Evolutionary conservation across 2,888 invertebrate species (phyloP), one percentile per base, ranked within the genome.

Genomic region (Epicampocera succincta): DNA sequence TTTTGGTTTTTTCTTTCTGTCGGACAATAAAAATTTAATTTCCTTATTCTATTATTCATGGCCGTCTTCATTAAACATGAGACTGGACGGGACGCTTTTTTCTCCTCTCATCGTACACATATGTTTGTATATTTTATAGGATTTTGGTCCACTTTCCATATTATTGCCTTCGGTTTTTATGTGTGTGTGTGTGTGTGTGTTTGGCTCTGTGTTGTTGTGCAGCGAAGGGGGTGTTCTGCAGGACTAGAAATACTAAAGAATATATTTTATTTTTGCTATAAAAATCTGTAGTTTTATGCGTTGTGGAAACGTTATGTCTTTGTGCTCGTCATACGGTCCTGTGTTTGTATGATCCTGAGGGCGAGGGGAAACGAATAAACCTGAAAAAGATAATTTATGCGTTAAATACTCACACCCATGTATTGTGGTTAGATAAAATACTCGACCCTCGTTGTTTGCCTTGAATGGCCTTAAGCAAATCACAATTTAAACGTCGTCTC

Each of bases 41-140:
- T 73, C 60, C 79, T 40, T 74, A 74, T 75, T 63, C 66, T 68
- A 66, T 52, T 78, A 54, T 74, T 78, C 63, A 71, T 63, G 60
- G 60, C 46, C 44, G 46, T 71, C 69, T 78, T 79, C 60, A 74
- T 75, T 72, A 68, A 50, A 68, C 58, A 68, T 68, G 33, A 79
- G 61, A 68, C 75, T 71, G 78, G 46, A 58, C n/a, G n/a, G n/a
- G n/a, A n/a, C n/a, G n/a, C n/a, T n/a, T n/a, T n/a, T 65, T 74
- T 61, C 8, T 25, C 25, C 2, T 33, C 9, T 29, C 29, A 4
- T 29, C 29, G 6, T 29, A 29, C 29, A 33, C 33, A 33, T 33
- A 8, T 9, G 8, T 73, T 21, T 61, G 19, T 52, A 29, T 48
- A 52, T 80, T 38, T 74, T 50, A 42, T 74, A 74, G 52, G 71